These are phyloP conservation scores for Cynopterus sphinx DNA, from an alignment of 2,797 vertebrate species.

Conservation along the genomic window DNA sequence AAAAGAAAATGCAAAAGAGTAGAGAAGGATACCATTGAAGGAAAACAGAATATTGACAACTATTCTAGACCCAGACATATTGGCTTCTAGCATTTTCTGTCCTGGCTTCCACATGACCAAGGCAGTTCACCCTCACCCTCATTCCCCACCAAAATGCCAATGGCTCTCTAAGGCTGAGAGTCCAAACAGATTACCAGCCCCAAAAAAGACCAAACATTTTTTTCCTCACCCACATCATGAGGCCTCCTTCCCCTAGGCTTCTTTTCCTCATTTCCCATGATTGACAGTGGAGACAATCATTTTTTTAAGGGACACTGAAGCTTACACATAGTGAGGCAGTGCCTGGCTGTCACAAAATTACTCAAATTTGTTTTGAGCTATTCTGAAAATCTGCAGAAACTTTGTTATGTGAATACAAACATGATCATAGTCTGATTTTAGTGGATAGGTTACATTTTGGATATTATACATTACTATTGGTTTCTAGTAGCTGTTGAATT, in stretches of 20 bases:
- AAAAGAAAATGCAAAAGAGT: neutral
- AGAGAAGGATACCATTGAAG: neutral
- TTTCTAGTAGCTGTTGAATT: neutral
- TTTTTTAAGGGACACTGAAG: neutral
- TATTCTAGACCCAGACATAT: neutral
- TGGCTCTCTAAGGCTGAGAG: neutral
- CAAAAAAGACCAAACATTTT: neutral
- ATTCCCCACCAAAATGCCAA: neutral
- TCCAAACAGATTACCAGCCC: neutral
- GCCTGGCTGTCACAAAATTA: neutral
- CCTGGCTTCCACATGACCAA: neutral
- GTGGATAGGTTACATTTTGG: neutral
- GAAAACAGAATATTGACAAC: neutral
- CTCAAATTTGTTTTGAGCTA: neutral
- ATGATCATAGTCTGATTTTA: neutral
- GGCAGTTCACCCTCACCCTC: neutral
- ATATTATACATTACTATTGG: neutral
- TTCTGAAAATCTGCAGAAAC: neutral
- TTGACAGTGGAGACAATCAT: neutral
- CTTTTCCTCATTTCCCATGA: neutral
- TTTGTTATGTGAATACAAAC: neutral
- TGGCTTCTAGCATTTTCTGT: neutral
- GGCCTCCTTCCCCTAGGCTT: neutral
- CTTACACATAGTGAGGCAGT: neutral
- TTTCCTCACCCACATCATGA: neutral